These are phyloP conservation scores for Zootermopsis nevadensis DNA, from an alignment of 2,888 invertebrate genomes.

Conservation along the genomic window DNA sequence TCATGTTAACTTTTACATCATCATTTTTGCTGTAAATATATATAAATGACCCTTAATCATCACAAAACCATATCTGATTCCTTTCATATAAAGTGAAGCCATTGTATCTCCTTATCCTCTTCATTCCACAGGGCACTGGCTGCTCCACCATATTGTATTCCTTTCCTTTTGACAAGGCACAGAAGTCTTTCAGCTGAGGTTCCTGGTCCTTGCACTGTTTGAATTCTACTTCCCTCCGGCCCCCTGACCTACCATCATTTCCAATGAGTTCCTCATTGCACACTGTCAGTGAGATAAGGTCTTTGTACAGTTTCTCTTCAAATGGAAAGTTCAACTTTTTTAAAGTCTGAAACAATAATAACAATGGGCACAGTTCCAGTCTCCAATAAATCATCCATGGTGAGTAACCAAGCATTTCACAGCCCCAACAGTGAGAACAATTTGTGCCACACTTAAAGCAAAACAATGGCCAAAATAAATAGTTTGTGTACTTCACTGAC, in stretches of 20 bases:
- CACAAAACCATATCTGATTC: constrained; percentile 29
- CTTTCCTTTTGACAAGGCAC: constrained; percentile 23
- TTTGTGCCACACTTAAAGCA: too few species aligned
- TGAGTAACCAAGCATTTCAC: too few species aligned
- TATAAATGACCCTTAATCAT: not conserved
- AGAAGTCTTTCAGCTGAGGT: constrained; percentile 32
- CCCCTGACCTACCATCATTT: not conserved
- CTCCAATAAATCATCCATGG: too few species aligned
- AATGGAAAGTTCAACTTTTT: constrained; percentile 43
- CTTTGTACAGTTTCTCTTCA: constrained; percentile 39
- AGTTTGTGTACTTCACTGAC: too few species aligned
- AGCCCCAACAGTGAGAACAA: too few species aligned
- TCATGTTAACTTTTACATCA: too few species aligned
- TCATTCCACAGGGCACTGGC: not conserved
- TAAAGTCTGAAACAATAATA: constrained; percentile 22
- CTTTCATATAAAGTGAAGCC: constrained; percentile 36
- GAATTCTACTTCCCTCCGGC: constrained; percentile 37
- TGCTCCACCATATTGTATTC: constrained; percentile 29
- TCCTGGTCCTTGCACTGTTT: constrained; percentile 31
- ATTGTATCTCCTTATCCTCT: constrained; percentile 34
- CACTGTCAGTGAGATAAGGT: constrained; percentile 39
- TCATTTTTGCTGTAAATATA: too few species aligned
- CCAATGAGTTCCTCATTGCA: constrained; percentile 33
- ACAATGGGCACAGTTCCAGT: not conserved
- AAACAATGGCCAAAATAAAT: too few species aligned